Percentiles rank a stretch among this genome's conserved stretches.
These are phyloP conservation scores for Xenopus laevis DNA, from an alignment of 2,113 vertebrate genomes.

Conservation along the genomic window DNA sequence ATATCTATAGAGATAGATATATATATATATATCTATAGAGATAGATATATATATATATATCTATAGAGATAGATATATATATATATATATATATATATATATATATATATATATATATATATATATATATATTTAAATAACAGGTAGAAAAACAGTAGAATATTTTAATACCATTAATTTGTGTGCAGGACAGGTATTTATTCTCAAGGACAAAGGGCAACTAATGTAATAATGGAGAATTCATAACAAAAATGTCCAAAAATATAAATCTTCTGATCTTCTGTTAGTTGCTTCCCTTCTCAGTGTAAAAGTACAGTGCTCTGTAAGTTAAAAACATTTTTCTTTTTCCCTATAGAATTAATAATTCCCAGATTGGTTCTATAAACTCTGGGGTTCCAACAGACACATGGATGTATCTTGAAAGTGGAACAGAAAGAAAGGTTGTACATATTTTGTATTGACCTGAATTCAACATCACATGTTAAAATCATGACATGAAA, in stretches of 20 bases:
- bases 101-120: no score
- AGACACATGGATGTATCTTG: slow-evolving; percentile 48
- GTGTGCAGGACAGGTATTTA: no score
- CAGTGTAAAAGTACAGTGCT: not conserved
- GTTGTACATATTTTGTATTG: slow-evolving; percentile 53
- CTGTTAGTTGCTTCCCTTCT: not conserved
- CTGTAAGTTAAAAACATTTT: slow-evolving; percentile 11
- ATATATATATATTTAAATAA: no score
- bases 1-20: no score
- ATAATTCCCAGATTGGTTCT: slow-evolving; percentile 13
- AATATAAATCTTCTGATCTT: no score
- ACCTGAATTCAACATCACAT: slow-evolving; percentile 63
- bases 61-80: no score
- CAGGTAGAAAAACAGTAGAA: no score
- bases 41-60: no score
- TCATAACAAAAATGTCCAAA: not conserved
- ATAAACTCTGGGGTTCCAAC: slow-evolving; percentile 46
- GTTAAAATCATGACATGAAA: slow-evolving; percentile 63
- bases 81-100: no score
- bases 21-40: no score
- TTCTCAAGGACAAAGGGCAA: not conserved
- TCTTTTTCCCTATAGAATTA: slow-evolving; percentile 12
- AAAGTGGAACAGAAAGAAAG: slow-evolving; percentile 52
- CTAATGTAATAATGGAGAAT: not conserved
- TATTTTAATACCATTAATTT: no score